Base-by-base conservation (phyloP, 2,797 vertebrate genomes). In the Enteromius unitaeniatus region DNA sequence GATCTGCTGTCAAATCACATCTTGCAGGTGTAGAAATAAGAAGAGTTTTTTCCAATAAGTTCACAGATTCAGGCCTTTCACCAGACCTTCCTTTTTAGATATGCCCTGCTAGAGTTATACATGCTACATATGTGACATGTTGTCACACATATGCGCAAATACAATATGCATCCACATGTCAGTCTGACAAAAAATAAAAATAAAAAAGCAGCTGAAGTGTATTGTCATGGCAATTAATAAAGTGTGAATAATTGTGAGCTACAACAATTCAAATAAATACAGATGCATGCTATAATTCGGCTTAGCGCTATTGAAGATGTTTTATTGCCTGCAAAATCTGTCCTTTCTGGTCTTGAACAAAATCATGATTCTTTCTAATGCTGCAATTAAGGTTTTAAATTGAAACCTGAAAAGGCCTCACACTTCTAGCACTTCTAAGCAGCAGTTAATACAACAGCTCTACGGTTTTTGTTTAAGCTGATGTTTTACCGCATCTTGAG, bases 391-490 rank as follows among this genome's bases (percentile, higher is more conserved):
- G 15, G 1, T 21, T 81, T 81, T 72, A 31, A 60, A 45, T 64
- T 81, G 55, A 60, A 49, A 47, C 11, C 11, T 72, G 51, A 42
- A 60, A 26, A 40, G 40, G 21, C 2, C 26, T 62, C 67, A 67
- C 10, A 51, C 31, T 34, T 81, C 53, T 64, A 67, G 11, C 15
- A 65, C 47, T 62, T 81, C 55, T 51, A 53, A 6, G 34, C 40
- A 21, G 31, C 19, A 68, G 23, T 83, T 83, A 68, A 68, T 47
- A 23, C 58, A 83, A 77, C 73, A 77, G 49, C 26, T 83, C 17
- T 21, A 34, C 19, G 58, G 23, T n/a, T 76, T 51, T 64, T 34
- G 37, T 67, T 34, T 68, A 76, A 55, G 34, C 73, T 83, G 62
- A 77, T 69, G 62, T 68, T 83, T 83, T 77, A 77, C 34, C 4